A percentile compares a stretch with the other conserved stretches of the same genome.
phyloP scores from a whole-genome alignment of 2,113 vertebrate species.

The Laticauda laticaudata region DNA sequence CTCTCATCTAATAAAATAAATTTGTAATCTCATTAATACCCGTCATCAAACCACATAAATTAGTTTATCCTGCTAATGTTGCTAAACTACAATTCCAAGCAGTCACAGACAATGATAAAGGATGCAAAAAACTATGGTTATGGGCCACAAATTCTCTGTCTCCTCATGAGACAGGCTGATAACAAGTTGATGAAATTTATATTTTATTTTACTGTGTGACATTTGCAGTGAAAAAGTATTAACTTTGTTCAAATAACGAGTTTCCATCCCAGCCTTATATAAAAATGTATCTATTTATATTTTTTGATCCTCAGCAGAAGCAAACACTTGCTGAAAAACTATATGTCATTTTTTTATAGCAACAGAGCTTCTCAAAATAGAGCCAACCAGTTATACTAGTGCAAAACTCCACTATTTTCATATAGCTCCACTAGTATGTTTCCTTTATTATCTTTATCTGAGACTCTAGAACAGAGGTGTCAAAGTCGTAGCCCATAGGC shows the following conservation, averaged over 20 bases:
- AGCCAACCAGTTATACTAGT: background rate
- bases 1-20: background rate
- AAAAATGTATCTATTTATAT: background rate
- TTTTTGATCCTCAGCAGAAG: background rate
- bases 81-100: background rate
- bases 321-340: background rate
- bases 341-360: background rate
- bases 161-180: background rate
- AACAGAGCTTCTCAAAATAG: background rate
- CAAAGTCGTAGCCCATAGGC: no score
- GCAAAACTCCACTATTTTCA: background rate
- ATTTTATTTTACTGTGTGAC: background rate
- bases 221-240: background rate
- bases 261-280: background rate
- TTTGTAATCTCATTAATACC: slow-evolving; percentile 2
- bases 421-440: background rate
- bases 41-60: background rate
- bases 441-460: background rate
- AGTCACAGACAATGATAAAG: background rate
- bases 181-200: background rate
- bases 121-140: background rate
- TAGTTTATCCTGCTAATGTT: background rate
- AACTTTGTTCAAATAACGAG: background rate
- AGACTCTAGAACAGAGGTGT: background rate
- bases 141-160: background rate